These are phyloP conservation scores for Cyprinella venusta DNA, from an alignment of 2,797 vertebrate genomes.

Conservation along the genomic window DNA sequence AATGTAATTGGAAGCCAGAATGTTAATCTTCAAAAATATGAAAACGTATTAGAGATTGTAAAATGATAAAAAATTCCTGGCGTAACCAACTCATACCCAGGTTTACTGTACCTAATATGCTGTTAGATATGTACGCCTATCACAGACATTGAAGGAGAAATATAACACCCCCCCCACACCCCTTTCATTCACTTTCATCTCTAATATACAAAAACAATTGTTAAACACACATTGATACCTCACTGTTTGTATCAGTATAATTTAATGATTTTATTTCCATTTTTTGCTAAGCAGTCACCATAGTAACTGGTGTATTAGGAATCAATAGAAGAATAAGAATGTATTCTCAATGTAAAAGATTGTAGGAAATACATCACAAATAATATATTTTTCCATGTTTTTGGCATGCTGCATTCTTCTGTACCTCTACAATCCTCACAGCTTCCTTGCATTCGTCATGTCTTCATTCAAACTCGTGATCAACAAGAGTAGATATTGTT, in stretches of 20 bases:
- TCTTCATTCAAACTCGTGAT: constrained; percentile 6
- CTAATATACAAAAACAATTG: background rate
- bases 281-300: constrained; percentile 17
- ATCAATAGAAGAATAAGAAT: background rate
- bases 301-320: constrained; percentile 22
- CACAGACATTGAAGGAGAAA: constrained; percentile 3
- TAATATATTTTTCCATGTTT: constrained; percentile 16
- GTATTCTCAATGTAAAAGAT: background rate
- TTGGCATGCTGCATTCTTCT: constrained; percentile 1
- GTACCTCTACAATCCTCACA: constrained; percentile 30
- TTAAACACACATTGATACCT: constrained; percentile 32
- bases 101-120: background rate
- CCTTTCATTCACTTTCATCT: too few relatives aligned
- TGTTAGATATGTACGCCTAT: background rate
- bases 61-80: background rate
- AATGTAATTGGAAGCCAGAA: background rate
- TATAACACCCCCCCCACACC: background rate
- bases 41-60: background rate
- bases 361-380: constrained; percentile 2
- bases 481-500: background rate
- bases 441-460: constrained; percentile 24
- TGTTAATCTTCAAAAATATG: background rate
- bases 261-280: background rate
- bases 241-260: background rate
- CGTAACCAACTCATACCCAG: background rate